A percentile compares a stretch with the other conserved stretches of the same genome.
These are phyloP conservation scores for Tetragonisca angustula DNA, from an alignment of 2,888 invertebrate genomes.

Conservation along the genomic window DNA sequence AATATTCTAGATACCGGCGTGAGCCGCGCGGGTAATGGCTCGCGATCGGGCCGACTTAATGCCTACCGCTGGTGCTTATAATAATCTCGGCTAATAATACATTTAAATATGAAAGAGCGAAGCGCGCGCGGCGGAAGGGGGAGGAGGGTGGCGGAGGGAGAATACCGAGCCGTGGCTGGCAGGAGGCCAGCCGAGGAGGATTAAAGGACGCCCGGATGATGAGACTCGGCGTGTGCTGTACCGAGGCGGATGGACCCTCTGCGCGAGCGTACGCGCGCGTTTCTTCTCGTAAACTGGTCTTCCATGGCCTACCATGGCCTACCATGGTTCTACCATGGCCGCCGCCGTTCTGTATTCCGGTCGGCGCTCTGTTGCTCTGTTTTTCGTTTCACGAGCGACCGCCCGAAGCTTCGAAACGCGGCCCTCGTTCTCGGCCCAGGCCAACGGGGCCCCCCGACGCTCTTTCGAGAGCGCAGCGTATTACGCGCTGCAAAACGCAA, in stretches of 20 bases:
- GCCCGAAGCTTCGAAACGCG: slow-evolving; percentile 53
- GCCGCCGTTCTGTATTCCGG: slow-evolving; percentile 37
- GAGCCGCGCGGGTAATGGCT: slow-evolving; percentile 34
- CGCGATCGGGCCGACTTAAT: slow-evolving; percentile 46
- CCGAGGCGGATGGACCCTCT: slow-evolving; percentile 13
- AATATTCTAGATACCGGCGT: slow-evolving; percentile 49
- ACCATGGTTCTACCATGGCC: background rate
- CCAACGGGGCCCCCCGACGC: background rate
- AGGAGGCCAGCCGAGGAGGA: slow-evolving; percentile 1
- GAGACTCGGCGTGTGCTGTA: slow-evolving; percentile 19
- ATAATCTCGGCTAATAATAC: slow-evolving; percentile 58
- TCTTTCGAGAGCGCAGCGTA: slow-evolving; percentile 48
- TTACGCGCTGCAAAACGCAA: slow-evolving; percentile 52
- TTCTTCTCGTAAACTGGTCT: slow-evolving; percentile 38
- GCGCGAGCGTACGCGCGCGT: slow-evolving; percentile 11
- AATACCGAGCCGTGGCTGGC: no score
- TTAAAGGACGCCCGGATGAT: slow-evolving; percentile 39
- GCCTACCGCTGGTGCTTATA: slow-evolving; percentile 40
- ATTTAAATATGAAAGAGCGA: slow-evolving; percentile 45
- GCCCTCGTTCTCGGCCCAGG: slow-evolving; percentile 32
- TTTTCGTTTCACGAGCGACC: slow-evolving; percentile 50
- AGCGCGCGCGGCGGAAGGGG: background rate
- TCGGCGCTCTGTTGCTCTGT: slow-evolving; percentile 51
- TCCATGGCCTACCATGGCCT: slow-evolving; percentile 3
- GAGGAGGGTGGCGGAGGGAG: no score